Percentiles rank a stretch among this genome's conserved stretches.
phyloP scores from a whole-genome alignment of 2,113 vertebrate genomes.

The Chlorodrepanis virens region DNA sequence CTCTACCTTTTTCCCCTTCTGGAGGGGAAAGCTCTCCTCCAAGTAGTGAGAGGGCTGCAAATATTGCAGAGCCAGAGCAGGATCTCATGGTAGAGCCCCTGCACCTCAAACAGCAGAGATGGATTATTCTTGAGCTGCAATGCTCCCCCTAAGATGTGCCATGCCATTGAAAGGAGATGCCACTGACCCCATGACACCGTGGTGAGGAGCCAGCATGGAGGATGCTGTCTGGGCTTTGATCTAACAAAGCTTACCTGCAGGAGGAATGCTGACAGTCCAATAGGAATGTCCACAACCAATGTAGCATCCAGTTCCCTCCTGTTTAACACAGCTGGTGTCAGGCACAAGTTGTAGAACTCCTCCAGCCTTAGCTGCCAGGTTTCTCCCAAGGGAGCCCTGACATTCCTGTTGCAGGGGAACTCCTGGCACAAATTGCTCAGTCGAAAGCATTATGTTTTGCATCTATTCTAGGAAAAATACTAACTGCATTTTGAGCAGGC shows the following conservation, averaged over 20 bases:
- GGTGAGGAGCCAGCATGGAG: background rate
- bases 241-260: background rate
- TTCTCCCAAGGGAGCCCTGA: background rate
- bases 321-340: background rate
- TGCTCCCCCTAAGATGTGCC: background rate
- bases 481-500: background rate
- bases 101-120: rapidly evolving
- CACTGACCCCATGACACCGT: background rate
- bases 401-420: background rate
- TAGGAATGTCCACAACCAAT: background rate
- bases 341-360: background rate
- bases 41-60: background rate
- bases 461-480: conserved; percentile 33
- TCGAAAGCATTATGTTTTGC: background rate
- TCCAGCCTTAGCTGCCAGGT: background rate
- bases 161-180: background rate
- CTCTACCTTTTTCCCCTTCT: background rate
- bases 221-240: background rate
- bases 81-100: background rate
- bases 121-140: background rate
- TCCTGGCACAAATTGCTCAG: background rate
- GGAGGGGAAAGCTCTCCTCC: background rate
- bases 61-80: background rate
- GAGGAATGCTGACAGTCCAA: background rate
- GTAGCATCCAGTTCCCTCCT: background rate